phyloP scores from a whole-genome alignment of 2,888 invertebrate genomes.

The Drosophila flavopinicola region DNA sequence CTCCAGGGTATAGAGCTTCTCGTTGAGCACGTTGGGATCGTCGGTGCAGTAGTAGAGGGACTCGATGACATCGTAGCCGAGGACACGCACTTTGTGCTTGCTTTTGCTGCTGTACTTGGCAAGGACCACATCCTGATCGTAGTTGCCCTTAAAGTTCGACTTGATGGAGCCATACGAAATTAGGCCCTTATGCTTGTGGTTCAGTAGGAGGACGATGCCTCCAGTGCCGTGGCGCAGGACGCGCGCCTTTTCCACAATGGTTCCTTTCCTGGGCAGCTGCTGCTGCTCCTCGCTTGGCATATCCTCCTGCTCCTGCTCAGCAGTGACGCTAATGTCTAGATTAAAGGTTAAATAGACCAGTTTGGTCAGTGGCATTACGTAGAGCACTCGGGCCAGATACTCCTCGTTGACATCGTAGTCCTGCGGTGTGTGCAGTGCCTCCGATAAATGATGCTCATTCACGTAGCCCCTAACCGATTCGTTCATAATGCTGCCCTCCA shows the following conservation, averaged over 20 bases:
- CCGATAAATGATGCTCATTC: constrained; percentile 83
- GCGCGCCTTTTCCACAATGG: constrained; percentile 86
- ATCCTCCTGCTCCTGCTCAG: neutral
- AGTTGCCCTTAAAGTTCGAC: constrained; percentile 80
- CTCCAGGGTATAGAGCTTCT: constrained; percentile 86
- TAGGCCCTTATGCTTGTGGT: constrained; percentile 81
- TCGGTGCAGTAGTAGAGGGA: constrained; percentile 89
- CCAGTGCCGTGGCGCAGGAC: constrained; percentile 84
- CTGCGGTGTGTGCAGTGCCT: constrained; percentile 82
- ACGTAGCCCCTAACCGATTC: constrained; percentile 84
- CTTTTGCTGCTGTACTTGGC: constrained; percentile 82
- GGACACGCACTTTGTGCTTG: constrained; percentile 86
- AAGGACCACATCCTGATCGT: constrained; percentile 83
- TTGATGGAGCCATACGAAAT: constrained; percentile 81
- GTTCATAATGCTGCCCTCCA: constrained; percentile 85
- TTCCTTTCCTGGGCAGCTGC: constrained; percentile 85
- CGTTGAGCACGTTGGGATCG: constrained; percentile 86
- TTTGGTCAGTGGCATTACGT: constrained; percentile 89
- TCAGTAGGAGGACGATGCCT: constrained; percentile 83
- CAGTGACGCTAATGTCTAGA: constrained; percentile 49
- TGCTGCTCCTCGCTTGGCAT: constrained; percentile 4
- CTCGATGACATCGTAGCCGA: constrained; percentile 88
- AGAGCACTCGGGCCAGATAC: constrained; percentile 87
- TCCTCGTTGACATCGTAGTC: constrained; percentile 84
- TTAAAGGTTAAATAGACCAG: constrained; percentile 87